Percentiles rank a stretch among this genome's conserved stretches.
Evolutionary conservation across 2,797 vertebrate species (phyloP).

Genomic region (Pristis pectinata): DNA sequence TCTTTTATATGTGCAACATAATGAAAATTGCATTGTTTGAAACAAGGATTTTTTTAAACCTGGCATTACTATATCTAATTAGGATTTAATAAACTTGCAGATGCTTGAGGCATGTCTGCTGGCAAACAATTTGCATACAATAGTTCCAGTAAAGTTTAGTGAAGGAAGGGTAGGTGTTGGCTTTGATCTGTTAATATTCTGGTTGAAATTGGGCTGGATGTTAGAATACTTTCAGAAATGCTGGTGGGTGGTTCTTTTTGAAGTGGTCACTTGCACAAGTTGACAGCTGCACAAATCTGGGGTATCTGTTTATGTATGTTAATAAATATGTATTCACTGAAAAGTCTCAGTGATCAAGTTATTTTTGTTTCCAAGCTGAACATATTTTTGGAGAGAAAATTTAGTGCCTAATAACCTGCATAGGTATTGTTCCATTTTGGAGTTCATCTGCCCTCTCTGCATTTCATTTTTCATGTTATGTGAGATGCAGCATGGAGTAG

Average conservation of each 20-base stretch:
- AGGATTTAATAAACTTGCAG: not conserved
- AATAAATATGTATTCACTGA: slow-evolving; percentile 11
- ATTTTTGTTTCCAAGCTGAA: not conserved
- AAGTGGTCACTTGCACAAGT: not conserved
- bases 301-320: not conserved
- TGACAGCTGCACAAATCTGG: not conserved
- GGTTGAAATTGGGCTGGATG: not conserved
- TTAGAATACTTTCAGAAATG: not conserved
- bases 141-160: not conserved
- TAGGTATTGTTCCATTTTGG: not conserved
- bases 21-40: not conserved
- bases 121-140: not conserved
- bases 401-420: no score
- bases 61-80: not conserved
- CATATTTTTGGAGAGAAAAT: not conserved
- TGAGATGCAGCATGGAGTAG: not conserved
- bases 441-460: not conserved
- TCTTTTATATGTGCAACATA: not conserved
- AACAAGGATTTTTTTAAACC: not conserved
- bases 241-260: not conserved
- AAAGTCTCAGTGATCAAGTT: not conserved
- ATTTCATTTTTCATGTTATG: not conserved
- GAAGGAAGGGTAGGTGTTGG: not conserved
- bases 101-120: not conserved
- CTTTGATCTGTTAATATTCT: not conserved